A percentile compares a stretch with the other conserved stretches of the same genome.
Conservation (phyloP, 2,888 invertebrate genomes). For the Troides helena region DNA sequence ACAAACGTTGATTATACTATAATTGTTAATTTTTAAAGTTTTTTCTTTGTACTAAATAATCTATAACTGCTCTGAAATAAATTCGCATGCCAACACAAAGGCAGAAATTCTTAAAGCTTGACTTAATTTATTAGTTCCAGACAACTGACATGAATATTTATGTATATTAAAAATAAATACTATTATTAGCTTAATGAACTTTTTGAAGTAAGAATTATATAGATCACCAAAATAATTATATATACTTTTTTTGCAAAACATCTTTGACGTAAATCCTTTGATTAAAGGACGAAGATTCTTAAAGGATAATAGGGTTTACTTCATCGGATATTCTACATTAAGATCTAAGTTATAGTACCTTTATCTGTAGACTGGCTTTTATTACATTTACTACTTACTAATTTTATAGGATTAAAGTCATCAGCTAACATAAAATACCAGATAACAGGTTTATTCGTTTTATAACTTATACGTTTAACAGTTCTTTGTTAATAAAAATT, state of each 20-base stretch:
- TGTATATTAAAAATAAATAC: neutral
- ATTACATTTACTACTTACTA: slow-evolving; percentile 5
- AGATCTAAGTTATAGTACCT: slow-evolving; percentile 1
- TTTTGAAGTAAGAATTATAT: no score
- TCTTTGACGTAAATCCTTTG: neutral
- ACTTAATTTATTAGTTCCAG: neutral
- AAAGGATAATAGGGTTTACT: neutral
- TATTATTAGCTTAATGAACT: neutral
- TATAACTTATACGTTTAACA: neutral
- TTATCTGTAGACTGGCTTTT: slow-evolving; percentile 11
- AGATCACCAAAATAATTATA: no score
- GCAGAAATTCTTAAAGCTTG: neutral
- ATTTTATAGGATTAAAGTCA: slow-evolving; percentile 3
- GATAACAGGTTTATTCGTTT: neutral
- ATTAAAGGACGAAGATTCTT: slow-evolving; percentile 1
- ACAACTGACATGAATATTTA: neutral
- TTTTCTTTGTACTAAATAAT: neutral
- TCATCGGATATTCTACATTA: neutral
- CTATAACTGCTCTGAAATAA: neutral
- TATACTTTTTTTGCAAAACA: no score
- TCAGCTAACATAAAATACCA: slow-evolving; percentile 2
- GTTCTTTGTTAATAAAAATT: neutral
- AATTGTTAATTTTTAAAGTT: neutral
- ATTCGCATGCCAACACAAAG: neutral
- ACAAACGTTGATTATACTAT: neutral